Evolutionary conservation across 2,113 vertebrate genomes (phyloP).

Genomic region (Buteo buteo): DNA sequence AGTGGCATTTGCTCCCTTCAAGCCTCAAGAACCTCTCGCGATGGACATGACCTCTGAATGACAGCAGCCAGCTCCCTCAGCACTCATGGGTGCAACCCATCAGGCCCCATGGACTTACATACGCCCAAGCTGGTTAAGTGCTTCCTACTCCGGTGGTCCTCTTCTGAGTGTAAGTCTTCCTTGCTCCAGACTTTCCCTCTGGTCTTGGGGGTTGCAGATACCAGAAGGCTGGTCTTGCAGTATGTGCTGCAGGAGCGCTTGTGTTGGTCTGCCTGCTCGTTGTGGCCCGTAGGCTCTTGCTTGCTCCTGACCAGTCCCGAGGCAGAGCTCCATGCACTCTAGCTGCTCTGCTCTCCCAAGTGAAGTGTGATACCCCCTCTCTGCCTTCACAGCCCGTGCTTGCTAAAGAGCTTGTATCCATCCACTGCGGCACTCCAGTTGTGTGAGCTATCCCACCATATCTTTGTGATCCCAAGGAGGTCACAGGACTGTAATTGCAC

Average conservation of each 20-base stretch:
- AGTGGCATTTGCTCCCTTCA: background rate
- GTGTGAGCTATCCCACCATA: accelerated
- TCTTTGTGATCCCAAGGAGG: background rate
- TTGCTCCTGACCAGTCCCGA: background rate
- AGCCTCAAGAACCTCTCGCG: background rate
- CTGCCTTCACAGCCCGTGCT: background rate
- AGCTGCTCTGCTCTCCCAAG: background rate
- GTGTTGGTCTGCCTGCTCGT: background rate
- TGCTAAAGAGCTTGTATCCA: background rate
- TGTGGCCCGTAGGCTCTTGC: background rate
- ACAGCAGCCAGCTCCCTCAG: background rate
- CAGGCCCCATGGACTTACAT: accelerated
- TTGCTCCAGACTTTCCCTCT: background rate
- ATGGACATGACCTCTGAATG: background rate
- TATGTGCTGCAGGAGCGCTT: background rate
- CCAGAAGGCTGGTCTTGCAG: background rate
- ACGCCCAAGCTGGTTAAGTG: background rate
- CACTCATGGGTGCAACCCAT: background rate
- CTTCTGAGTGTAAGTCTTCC: background rate
- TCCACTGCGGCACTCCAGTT: accelerated
- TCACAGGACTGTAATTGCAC: background rate
- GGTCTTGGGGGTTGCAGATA: accelerated
- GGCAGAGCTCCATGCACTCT: background rate
- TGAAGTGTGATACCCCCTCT: too few relatives aligned
- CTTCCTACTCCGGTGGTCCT: background rate